Conservation (phyloP, 2,797 vertebrate genomes). For the Vespertilio murinus region DNA sequence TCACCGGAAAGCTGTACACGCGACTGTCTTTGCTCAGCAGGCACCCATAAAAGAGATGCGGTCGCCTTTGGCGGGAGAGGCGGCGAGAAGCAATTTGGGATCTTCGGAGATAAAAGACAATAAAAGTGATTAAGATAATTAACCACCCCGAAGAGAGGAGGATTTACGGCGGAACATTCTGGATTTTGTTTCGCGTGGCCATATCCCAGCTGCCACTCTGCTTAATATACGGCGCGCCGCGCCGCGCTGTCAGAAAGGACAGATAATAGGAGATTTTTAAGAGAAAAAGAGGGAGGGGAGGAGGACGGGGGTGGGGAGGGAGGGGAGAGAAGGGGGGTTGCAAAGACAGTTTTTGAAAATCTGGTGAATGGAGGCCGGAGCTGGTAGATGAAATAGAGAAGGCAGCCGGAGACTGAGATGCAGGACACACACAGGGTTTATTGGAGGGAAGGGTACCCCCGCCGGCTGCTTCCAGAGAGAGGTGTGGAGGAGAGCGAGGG, state of each 20-base stretch:
- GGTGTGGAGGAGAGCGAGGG: no score
- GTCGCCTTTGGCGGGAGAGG: constrained; percentile 87
- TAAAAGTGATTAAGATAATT: constrained; percentile 92
- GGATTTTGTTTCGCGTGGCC: constrained; percentile 85
- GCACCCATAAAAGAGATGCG: constrained; percentile 83
- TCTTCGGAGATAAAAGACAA: constrained; percentile 90
- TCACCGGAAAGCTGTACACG: constrained; percentile 66
- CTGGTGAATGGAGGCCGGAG: background rate
- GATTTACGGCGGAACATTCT: constrained; percentile 88
- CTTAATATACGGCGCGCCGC: constrained; percentile 80
- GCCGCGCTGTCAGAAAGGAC: constrained; percentile 23
- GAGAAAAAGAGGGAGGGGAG: background rate
- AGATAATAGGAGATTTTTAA: constrained; percentile 54
- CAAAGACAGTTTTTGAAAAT: background rate
- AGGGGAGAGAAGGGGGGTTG: background rate
- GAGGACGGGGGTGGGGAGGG: accelerated
- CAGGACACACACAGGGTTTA: no score
- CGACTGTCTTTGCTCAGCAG: constrained; percentile 72
- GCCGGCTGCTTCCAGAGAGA: no score
- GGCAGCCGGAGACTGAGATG: no score
- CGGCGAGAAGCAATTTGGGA: constrained; percentile 89
- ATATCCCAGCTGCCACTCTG: constrained; percentile 84
- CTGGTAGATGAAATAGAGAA: background rate
- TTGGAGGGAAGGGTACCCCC: no score
- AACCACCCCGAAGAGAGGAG: constrained; percentile 90